Percentiles rank a stretch among this genome's conserved stretches.
phyloP scores from a whole-genome alignment of 1,140 invertebrate genomes.

The Zaprionus davidi region DNA sequence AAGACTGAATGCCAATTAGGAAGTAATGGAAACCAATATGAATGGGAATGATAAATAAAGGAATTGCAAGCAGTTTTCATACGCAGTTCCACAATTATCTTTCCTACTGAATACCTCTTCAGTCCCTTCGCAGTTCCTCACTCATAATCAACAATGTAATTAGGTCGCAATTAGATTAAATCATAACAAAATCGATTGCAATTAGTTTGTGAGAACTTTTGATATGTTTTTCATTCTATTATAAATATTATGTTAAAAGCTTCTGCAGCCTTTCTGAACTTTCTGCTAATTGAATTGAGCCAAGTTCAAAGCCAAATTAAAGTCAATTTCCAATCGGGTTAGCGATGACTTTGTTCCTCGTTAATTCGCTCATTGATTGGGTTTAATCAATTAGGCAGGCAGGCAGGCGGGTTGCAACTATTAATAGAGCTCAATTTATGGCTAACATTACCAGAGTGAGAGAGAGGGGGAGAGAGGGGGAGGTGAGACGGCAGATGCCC shows the following conservation, averaged over 20 bases:
- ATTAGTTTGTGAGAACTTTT: too few species aligned
- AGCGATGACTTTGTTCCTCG: not conserved
- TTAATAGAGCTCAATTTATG: slow-evolving; percentile 30
- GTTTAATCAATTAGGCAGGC: slow-evolving; percentile 41
- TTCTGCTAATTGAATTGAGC: not conserved
- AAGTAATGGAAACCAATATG: too few species aligned
- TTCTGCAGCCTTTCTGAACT: not conserved
- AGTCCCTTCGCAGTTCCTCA: too few species aligned
- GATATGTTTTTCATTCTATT: too few species aligned
- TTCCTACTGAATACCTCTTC: too few species aligned
- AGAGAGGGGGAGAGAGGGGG: not conserved
- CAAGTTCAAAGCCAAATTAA: slow-evolving; percentile 4
- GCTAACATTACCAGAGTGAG: not conserved
- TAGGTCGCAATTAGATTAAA: not conserved
- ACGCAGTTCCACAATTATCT: too few species aligned
- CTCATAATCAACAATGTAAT: too few species aligned
- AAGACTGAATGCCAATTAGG: too few species aligned
- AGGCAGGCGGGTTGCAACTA: slow-evolving; percentile 12
- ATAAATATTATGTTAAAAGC: not conserved
- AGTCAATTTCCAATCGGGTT: slow-evolving; percentile 12
- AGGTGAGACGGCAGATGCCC: too few species aligned
- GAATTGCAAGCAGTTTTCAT: too few species aligned
- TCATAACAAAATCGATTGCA: not conserved
- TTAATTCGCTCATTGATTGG: not conserved
- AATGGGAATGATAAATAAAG: too few species aligned